Evolutionary conservation across 2,113 vertebrate genomes (phyloP).

Genomic region (Neopipo cinnamomea): DNA sequence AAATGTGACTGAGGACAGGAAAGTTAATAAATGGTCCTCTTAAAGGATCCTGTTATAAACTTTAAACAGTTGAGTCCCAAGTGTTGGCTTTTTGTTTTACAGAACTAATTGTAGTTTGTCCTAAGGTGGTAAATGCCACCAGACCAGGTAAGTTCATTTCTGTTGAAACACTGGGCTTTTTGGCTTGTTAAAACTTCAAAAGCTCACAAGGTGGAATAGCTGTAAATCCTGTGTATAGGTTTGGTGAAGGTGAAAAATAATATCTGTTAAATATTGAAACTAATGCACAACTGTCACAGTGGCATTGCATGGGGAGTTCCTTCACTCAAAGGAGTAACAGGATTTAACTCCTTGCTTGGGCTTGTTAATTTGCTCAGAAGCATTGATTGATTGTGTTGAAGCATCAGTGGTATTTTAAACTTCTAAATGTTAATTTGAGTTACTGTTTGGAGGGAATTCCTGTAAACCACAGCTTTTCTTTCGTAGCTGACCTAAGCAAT

Average conservation of each 20-base stretch:
- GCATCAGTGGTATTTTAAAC: not conserved
- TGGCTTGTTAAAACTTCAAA: not conserved
- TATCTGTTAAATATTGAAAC: not conserved
- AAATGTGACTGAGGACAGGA: not conserved
- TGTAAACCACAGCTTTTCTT: slow-evolving; percentile 24
- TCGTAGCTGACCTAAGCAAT: slow-evolving; percentile 90
- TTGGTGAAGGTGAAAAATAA: not conserved
- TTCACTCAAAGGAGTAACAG: not conserved
- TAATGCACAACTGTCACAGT: not conserved
- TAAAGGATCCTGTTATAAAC: not conserved
- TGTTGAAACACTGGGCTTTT: not conserved
- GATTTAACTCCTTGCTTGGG: not conserved
- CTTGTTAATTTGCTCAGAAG: not conserved
- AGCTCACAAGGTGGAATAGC: not conserved
- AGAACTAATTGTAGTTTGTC: slow-evolving; percentile 72
- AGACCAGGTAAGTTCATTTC: slow-evolving; percentile 46
- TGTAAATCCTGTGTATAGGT: not conserved
- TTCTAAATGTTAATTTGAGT: not conserved
- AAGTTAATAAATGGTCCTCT: not conserved
- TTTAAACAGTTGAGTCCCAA: not conserved
- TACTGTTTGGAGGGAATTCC: not conserved
- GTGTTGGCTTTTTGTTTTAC: slow-evolving; percentile 55
- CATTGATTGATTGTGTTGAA: not conserved
- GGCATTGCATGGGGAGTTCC: not conserved
- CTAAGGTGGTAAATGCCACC: slow-evolving; percentile 67